phyloP scores from a whole-genome alignment of 2,113 vertebrate species.

The Phycodurus eques region DNA sequence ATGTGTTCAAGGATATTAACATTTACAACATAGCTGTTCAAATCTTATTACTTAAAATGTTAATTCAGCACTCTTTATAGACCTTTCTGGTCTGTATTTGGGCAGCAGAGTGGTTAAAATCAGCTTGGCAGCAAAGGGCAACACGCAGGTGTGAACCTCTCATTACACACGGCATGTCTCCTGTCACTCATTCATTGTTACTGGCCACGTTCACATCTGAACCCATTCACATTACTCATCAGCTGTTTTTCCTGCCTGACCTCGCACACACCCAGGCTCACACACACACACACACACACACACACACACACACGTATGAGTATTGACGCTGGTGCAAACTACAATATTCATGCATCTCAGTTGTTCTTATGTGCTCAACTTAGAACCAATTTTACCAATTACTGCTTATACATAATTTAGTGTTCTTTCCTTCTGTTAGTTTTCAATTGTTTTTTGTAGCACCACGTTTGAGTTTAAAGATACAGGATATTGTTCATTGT shows the following conservation, averaged over 20 bases:
- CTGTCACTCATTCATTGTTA: constrained; percentile 68
- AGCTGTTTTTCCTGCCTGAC: constrained; percentile 64
- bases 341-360: constrained; percentile 59
- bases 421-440: constrained; percentile 28
- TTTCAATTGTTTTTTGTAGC: constrained; percentile 19
- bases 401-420: constrained; percentile 56
- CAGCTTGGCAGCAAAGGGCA: constrained; percentile 32
- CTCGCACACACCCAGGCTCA: constrained; percentile 33
- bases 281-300: constrained; percentile 7
- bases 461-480: constrained; percentile 1
- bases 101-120: not conserved
- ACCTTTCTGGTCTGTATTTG: not conserved
- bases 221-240: constrained; percentile 71
- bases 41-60: not conserved
- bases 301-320: constrained; percentile 11
- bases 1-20: not conserved
- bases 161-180: constrained; percentile 66
- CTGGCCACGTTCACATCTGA: constrained; percentile 57
- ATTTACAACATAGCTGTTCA: not conserved
- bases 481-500: not conserved
- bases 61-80: no score
- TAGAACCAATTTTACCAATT: constrained; percentile 57
- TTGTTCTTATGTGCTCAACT: constrained; percentile 49
- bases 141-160: constrained; percentile 61
- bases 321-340: constrained; percentile 40